Conservation (phyloP, 2,888 invertebrate genomes). For the Bugula neritina region DNA sequence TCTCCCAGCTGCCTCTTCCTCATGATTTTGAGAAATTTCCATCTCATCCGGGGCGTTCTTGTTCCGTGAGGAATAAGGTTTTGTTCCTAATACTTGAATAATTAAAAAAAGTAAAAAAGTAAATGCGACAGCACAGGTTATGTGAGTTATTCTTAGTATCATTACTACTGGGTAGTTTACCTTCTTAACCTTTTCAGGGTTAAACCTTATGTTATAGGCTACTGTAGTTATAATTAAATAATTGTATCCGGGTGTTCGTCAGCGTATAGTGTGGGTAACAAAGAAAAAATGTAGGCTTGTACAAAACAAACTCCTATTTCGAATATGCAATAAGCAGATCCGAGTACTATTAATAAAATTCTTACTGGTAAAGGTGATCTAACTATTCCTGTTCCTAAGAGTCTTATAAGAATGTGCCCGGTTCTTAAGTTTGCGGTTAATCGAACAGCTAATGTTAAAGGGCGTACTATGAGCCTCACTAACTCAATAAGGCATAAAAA, state of each 20-base stretch:
- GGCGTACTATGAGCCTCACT: neutral
- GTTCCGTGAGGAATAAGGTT: neutral
- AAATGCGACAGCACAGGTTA: neutral
- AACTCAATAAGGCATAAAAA: too few species aligned
- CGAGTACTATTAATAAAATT: neutral
- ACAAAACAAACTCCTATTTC: neutral
- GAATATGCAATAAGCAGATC: neutral
- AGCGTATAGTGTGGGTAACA: neutral
- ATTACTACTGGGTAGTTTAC: neutral
- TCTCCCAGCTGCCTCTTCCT: too few species aligned
- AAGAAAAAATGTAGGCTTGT: neutral
- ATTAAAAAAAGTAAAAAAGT: neutral
- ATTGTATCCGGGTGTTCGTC: neutral
- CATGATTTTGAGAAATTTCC: too few species aligned
- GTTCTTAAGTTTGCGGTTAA: neutral
- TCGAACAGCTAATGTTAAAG: neutral
- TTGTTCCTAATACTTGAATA: neutral
- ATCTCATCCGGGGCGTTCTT: slow-evolving; percentile 51
- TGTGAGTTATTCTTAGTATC: neutral
- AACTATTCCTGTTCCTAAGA: neutral
- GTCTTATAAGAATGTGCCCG: neutral
- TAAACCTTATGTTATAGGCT: slow-evolving; percentile 18
- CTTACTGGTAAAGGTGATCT: neutral
- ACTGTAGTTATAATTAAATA: too few species aligned
- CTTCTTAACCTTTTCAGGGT: slow-evolving; percentile 12